phyloP scores from a whole-genome alignment of 2,888 invertebrate genomes.

The Stenichneumon culpator region DNA sequence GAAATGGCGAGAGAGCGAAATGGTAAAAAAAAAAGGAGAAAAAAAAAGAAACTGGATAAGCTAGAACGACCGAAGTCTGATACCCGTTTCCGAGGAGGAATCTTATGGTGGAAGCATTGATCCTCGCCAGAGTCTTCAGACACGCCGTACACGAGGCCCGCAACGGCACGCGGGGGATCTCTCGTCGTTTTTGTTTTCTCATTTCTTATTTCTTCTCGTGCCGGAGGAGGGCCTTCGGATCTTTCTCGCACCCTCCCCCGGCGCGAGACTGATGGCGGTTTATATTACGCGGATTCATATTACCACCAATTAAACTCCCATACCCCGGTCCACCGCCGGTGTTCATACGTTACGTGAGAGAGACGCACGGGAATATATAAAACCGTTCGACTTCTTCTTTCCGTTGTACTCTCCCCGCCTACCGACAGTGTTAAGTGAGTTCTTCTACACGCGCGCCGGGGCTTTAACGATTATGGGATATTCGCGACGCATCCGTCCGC shows the following conservation, averaged over 20 bases:
- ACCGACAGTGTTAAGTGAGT: constrained; percentile 65
- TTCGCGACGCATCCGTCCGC: constrained; percentile 17
- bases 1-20: constrained; percentile 2
- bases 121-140: constrained; percentile 61
- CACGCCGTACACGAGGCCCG: constrained; percentile 8
- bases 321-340: constrained; percentile 73
- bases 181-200: constrained; percentile 34
- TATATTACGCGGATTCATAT: constrained; percentile 82
- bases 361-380: not conserved
- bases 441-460: constrained; percentile 34
- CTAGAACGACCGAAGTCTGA: constrained; percentile 60
- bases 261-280: constrained; percentile 80
- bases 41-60: constrained; percentile 61
- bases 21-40: constrained; percentile 39
- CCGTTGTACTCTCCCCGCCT: constrained; percentile 8
- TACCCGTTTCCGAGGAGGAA: constrained; percentile 1
- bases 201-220: constrained; percentile 53
- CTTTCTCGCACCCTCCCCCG: constrained; percentile 66
- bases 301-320: constrained; percentile 82
- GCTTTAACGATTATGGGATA: constrained; percentile 49
- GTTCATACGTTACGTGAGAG: constrained; percentile 75
- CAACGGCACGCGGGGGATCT: not conserved
- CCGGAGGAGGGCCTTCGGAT: constrained; percentile 25
- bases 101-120: constrained; percentile 77
- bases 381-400: constrained; percentile 35